A percentile compares a stretch with the other conserved stretches of the same genome.
phyloP scores from a whole-genome alignment of 2,797 vertebrate genomes.

The Miichthys miiuy region DNA sequence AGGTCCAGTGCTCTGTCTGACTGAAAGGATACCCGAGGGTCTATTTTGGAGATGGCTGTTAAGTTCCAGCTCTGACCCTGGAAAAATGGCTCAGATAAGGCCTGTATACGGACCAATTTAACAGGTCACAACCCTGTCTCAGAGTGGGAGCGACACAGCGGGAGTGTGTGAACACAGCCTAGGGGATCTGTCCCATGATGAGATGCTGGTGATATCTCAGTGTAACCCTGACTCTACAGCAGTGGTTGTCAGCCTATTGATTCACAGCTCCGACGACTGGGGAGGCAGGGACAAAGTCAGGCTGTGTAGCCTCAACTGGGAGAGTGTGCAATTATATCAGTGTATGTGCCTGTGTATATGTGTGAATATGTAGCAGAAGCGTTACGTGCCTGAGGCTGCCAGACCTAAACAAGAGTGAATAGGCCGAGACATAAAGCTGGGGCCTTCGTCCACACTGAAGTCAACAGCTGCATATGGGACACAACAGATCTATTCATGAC shows the following conservation, averaged over 20 bases:
- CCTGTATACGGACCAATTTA: constrained; percentile 72
- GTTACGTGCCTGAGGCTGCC: constrained; percentile 43
- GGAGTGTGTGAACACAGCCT: constrained; percentile 70
- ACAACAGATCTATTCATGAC: constrained; percentile 78
- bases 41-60: constrained; percentile 64
- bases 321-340: constrained; percentile 44
- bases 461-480: constrained; percentile 77
- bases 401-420: constrained; percentile 53
- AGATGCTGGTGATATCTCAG: constrained; percentile 73
- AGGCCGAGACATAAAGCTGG: constrained; percentile 39
- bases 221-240: constrained; percentile 63
- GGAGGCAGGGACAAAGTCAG: constrained; percentile 59
- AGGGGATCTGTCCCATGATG: constrained; percentile 74
- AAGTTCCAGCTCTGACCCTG: constrained; percentile 66
- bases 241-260: constrained; percentile 74
- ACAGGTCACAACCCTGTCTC: constrained; percentile 77
- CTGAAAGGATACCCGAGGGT: constrained; percentile 60
- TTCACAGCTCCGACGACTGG: constrained; percentile 66
- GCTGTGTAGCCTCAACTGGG: constrained; percentile 48
- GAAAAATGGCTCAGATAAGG: constrained; percentile 72
- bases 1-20: constrained; percentile 50
- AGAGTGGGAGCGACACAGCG: constrained; percentile 59
- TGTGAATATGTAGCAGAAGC: constrained; percentile 31
- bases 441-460: constrained; percentile 51
- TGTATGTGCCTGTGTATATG: constrained; percentile 3